Conservation (phyloP, 2,888 invertebrate species). For the Dione juno region DNA sequence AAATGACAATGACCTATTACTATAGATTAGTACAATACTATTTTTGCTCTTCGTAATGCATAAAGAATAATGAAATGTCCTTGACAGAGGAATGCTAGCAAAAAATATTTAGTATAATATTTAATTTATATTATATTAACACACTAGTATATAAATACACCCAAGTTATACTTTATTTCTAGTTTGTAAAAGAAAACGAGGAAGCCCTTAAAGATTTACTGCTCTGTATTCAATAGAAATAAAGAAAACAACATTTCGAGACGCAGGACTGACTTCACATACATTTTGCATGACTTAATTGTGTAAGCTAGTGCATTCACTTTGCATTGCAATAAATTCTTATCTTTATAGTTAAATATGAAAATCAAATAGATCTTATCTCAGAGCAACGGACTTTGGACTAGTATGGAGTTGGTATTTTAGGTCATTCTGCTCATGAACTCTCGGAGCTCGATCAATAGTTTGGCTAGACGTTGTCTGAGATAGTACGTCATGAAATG, state of each 20-base stretch:
- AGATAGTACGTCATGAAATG: neutral
- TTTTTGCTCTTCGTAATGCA: too few relatives aligned
- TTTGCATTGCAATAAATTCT: neutral
- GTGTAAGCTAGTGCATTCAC: neutral
- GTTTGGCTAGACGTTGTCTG: slow-evolving; percentile 5
- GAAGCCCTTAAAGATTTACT: neutral
- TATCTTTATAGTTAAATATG: slow-evolving; percentile 14
- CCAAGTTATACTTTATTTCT: too few relatives aligned
- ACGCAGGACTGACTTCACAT: neutral
- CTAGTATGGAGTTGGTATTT: neutral
- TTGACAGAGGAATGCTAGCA: too few relatives aligned
- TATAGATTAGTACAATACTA: too few relatives aligned
- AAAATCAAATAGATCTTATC: slow-evolving; percentile 18
- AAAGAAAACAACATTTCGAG: neutral
- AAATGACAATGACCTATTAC: too few relatives aligned
- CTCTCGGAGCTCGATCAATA: slow-evolving; percentile 28
- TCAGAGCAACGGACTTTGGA: slow-evolving; percentile 17
- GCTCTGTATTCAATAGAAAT: neutral
- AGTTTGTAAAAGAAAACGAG: neutral
- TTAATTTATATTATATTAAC: too few relatives aligned
- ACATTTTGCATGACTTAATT: neutral
- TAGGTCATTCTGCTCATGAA: slow-evolving; percentile 18
- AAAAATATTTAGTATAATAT: too few relatives aligned
- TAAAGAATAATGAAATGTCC: too few relatives aligned
- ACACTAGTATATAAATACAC: too few relatives aligned